A percentile compares a stretch with the other conserved stretches of the same genome.
Conservation (phyloP, 2,888 invertebrate genomes). For the Tetragonula carbonaria region DNA sequence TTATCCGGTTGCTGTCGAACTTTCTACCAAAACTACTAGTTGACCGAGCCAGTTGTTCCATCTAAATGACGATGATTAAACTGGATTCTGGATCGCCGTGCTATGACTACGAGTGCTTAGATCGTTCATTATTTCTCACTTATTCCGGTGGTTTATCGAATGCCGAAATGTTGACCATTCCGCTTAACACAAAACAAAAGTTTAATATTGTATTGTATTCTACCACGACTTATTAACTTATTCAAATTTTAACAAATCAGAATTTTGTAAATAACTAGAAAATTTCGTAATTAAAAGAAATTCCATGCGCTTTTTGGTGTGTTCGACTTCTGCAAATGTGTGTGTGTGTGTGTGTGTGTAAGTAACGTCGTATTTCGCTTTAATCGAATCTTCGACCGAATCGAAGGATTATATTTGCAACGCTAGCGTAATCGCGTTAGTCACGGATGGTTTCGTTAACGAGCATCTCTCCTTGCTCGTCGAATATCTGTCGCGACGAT, state of each 20-base stretch:
- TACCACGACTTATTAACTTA: neutral
- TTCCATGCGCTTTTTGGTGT: neutral
- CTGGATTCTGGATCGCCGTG: neutral
- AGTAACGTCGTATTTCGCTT: neutral
- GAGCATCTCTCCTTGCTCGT: neutral
- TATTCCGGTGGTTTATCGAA: neutral
- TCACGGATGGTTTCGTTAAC: neutral
- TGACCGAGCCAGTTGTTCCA: neutral
- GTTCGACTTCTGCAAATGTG: neutral
- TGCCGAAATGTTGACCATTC: neutral
- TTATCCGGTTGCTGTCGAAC: slow-evolving; percentile 17
- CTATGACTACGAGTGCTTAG: neutral
- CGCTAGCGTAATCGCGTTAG: neutral
- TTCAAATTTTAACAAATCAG: neutral
- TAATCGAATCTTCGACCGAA: neutral
- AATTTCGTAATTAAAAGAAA: neutral
- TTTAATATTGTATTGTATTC: neutral
- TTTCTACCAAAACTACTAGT: slow-evolving; percentile 20
- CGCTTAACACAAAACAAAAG: neutral
- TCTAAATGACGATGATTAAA: slow-evolving; percentile 10
- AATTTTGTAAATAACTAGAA: neutral
- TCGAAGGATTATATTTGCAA: neutral
- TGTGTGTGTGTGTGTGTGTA: no score
- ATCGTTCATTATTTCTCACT: neutral
- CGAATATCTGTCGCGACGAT: slow-evolving; percentile 29